Evolutionary conservation across 2,888 invertebrate species (phyloP).

Genomic region (Eupelmus urozonus): DNA sequence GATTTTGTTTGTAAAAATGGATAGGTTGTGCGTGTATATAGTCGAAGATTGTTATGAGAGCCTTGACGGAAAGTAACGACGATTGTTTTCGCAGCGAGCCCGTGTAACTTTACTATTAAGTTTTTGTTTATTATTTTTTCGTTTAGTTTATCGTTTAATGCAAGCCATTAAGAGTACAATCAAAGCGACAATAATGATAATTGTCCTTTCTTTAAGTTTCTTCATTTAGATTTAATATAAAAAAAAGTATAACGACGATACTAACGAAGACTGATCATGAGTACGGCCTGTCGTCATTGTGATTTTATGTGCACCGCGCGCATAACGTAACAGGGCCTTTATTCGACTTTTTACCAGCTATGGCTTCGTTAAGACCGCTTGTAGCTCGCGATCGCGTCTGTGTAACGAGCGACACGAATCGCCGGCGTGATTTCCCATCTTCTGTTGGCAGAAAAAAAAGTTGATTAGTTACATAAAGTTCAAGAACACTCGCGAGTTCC

Average conservation of each 20-base stretch:
- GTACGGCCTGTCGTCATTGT: not conserved
- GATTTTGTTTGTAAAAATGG: too few species aligned
- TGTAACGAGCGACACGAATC: not conserved
- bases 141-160: too few species aligned
- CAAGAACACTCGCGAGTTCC: constrained; percentile 4
- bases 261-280: not conserved
- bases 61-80: too few species aligned
- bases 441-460: not conserved
- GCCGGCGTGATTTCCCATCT: not conserved
- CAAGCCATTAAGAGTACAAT: constrained; percentile 3
- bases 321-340: not conserved
- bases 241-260: too few species aligned
- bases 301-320: constrained; percentile 3
- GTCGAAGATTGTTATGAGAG: too few species aligned
- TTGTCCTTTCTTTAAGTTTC: constrained; percentile 26
- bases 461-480: constrained; percentile 31
- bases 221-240: not conserved
- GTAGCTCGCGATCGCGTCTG: not conserved
- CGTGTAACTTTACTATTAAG: too few species aligned
- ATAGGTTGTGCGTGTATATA: too few species aligned
- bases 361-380: not conserved
- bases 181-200: constrained; percentile 32
- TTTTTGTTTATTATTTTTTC: not conserved
- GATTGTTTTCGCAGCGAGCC: too few species aligned
- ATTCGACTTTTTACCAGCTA: constrained; percentile 13